Conservation (phyloP, 2,113 vertebrate species). For the Lophotis ruficrista region DNA sequence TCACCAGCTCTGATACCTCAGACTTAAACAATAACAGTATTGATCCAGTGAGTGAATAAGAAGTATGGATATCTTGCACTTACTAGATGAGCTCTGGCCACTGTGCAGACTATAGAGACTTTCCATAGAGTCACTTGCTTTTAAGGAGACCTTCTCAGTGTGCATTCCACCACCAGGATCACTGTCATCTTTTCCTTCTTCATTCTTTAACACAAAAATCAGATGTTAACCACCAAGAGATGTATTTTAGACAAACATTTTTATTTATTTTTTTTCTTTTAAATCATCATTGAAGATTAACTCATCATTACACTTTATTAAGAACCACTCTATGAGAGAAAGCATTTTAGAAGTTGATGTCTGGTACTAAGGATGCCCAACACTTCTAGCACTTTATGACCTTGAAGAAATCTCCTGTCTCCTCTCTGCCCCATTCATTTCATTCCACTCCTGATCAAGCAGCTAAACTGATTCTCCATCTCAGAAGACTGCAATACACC, state of each 20-base stretch:
- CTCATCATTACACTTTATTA: background rate
- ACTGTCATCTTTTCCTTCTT: conserved; percentile 66
- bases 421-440: background rate
- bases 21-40: conserved; percentile 14
- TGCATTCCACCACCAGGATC: conserved; percentile 65
- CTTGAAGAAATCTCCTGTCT: background rate
- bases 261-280: background rate
- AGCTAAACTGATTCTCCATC: background rate
- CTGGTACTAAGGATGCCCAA: background rate
- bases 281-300: background rate
- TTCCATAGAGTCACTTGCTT: conserved; percentile 85
- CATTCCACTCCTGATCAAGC: background rate
- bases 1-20: background rate
- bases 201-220: conserved; percentile 71
- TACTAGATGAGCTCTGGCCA: conserved; percentile 91
- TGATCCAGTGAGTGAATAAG: background rate
- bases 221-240: background rate
- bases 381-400: background rate
- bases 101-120: conserved; percentile 89
- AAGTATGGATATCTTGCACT: conserved; percentile 59
- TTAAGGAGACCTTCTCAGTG: conserved; percentile 70
- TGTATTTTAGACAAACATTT: background rate
- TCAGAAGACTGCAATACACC: background rate
- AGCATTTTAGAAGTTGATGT: background rate
- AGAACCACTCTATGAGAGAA: background rate